A percentile compares a stretch with the other conserved stretches of the same genome.
Conservation (phyloP, 1,140 invertebrate genomes). For the Heliconius nattereri region DNA sequence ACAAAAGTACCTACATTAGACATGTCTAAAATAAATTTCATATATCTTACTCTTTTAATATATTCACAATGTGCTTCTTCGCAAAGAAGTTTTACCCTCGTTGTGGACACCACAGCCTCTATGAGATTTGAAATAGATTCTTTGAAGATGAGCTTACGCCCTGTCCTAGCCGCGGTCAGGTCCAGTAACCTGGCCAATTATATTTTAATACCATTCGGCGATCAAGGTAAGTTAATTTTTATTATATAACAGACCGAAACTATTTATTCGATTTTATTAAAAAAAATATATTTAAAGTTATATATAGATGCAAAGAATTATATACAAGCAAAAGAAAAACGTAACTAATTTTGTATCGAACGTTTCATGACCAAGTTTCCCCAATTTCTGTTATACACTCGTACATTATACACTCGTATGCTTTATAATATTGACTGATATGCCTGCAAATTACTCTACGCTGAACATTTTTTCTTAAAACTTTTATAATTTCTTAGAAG, state of each 20-base stretch:
- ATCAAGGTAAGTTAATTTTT: slow-evolving; percentile 53
- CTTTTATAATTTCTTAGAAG: too few species aligned
- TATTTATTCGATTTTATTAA: not conserved
- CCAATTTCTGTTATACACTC: too few species aligned
- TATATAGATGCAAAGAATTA: too few species aligned
- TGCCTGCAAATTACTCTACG: too few species aligned
- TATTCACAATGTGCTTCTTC: not conserved
- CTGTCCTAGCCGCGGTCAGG: slow-evolving; percentile 35
- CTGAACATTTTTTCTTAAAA: too few species aligned
- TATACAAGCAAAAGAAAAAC: too few species aligned
- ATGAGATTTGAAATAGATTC: slow-evolving; percentile 55
- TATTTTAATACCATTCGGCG: slow-evolving; percentile 58
- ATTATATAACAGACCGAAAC: not conserved
- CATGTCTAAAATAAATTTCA: not conserved
- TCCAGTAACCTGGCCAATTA: slow-evolving; percentile 50
- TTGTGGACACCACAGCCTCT: slow-evolving; percentile 53
- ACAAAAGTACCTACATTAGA: slow-evolving; percentile 11
- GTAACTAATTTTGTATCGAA: too few species aligned
- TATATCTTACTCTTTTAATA: not conserved
- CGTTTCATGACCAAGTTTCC: too few species aligned
- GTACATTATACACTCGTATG: too few species aligned
- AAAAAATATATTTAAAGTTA: too few species aligned
- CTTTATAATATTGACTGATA: too few species aligned
- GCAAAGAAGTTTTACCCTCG: slow-evolving; percentile 53
- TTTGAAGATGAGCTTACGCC: slow-evolving; percentile 47